These are phyloP conservation scores for Mastigias papua DNA, from an alignment of 30 jellyfish, hydroid and myxozoan genomes.

Conservation along the genomic window DNA sequence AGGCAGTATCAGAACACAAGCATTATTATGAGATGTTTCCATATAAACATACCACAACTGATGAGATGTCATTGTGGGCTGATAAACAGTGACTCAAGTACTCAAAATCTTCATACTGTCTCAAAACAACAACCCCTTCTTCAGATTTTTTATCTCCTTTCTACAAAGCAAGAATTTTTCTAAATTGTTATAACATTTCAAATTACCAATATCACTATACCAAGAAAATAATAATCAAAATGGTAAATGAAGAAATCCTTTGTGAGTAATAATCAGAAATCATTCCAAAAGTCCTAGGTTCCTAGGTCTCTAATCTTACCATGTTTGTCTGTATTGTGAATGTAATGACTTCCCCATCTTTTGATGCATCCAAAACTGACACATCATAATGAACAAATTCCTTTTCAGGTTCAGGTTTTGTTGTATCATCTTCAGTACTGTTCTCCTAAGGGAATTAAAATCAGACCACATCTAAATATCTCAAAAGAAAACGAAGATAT, in stretches of 20 bases:
- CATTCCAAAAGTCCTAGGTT: too few relatives aligned
- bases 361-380: slow-evolving; percentile 84
- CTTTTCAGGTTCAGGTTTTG: slow-evolving; percentile 9
- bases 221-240: not conserved
- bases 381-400: slow-evolving; percentile 48
- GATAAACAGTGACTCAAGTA: slow-evolving; percentile 77
- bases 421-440: slow-evolving; percentile 25
- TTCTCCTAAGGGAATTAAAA: slow-evolving; percentile 12
- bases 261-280: not conserved
- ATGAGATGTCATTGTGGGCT: slow-evolving; percentile 66
- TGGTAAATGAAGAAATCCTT: not conserved
- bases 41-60: slow-evolving; percentile 74
- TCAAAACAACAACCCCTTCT: slow-evolving; percentile 83
- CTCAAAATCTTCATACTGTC: slow-evolving; percentile 96
- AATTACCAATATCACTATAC: too few relatives aligned
- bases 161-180: slow-evolving; percentile 57
- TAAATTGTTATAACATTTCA: too few relatives aligned
- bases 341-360: slow-evolving; percentile 93
- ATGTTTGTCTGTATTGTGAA: slow-evolving; percentile 90
- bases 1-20: too few relatives aligned
- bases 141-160: slow-evolving; percentile 71
- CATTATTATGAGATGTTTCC: too few relatives aligned
- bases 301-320: slow-evolving; percentile 53
- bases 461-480: too few relatives aligned
- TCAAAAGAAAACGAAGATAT: too few relatives aligned